A percentile compares a stretch with the other conserved stretches of the same genome.
phyloP scores from a whole-genome alignment of 2,888 invertebrate species.

The Chesias legatella region DNA sequence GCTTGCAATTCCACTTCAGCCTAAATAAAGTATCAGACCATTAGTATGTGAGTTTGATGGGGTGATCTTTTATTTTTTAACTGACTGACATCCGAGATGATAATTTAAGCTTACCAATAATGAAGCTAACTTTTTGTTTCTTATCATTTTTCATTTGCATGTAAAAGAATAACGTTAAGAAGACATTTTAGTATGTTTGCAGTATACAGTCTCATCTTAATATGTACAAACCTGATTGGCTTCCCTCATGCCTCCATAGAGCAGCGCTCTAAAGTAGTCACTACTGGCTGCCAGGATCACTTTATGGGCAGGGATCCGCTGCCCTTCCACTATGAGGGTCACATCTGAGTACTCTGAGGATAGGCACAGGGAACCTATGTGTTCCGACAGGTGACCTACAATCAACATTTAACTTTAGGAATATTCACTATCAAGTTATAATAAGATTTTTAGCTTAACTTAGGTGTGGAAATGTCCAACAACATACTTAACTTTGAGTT shows the following conservation, averaged over 20 bases:
- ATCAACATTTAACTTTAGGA: slow-evolving; percentile 8
- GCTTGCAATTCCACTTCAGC: slow-evolving; percentile 93
- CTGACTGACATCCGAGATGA: too few species aligned
- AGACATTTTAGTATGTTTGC: too few species aligned
- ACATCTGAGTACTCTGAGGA: slow-evolving; percentile 96
- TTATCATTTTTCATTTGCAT: too few species aligned
- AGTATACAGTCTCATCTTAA: background rate
- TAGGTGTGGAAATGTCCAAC: too few species aligned
- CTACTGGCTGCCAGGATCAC: slow-evolving; percentile 96
- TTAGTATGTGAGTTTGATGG: background rate
- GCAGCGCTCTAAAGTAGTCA: slow-evolving; percentile 94
- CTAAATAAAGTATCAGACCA: slow-evolving; percentile 59
- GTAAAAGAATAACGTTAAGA: too few species aligned
- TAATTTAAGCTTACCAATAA: too few species aligned
- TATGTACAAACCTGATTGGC: slow-evolving; percentile 76
- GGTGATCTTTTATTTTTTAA: background rate
- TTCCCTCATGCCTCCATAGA: slow-evolving; percentile 90
- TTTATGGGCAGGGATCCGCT: slow-evolving; percentile 77
- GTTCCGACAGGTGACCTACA: slow-evolving; percentile 87
- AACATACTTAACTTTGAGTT: too few species aligned
- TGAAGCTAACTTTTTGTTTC: too few species aligned
- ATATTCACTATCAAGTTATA: too few species aligned
- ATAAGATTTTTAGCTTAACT: too few species aligned
- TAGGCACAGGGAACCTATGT: slow-evolving; percentile 91
- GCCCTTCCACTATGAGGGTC: slow-evolving; percentile 90